Evolutionary conservation across 2,888 invertebrate species (phyloP), one percentile per base, ranked within the genome.

Genomic region (Neoscelio sp.): DNA sequence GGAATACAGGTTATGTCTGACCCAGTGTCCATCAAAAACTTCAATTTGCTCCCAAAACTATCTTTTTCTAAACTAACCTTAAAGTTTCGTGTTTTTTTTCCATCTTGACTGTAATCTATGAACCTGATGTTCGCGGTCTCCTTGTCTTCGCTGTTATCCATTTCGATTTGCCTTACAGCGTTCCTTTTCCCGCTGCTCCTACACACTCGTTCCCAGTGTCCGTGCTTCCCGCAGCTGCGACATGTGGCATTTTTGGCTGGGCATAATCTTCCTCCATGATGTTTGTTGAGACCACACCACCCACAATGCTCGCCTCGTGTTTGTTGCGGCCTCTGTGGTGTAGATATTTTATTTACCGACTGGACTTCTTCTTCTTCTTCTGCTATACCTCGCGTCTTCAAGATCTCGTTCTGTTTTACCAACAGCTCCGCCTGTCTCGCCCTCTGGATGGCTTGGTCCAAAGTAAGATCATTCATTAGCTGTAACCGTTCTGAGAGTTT

Each of bases 401-500:
- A n/a, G n/a, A 70, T 13, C 35, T 76, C 73, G 6, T 20, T 42
- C 42, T 80, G 70, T 33, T 80, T 80, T 0, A 33, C 50, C 7
- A 80, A 52, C 8, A 28, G 13, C 54, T 84, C 82, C 2, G 81
- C 81, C 38, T 77, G 74, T 7, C 78, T 58, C 12, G 75, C 80
- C 26, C 75, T 78, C 17, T 79, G 56, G 15, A 83, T 70, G 26
- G 80, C 82, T 15, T 82, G 65, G 3, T 81, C 78, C 56, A 84
- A 65, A 0, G 82, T 82, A 8, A 83, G 33, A 42, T 81, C 80
- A 7, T 68, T 28, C 5, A 40, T 48, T 4, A 82, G 42, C 44
- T 85, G 85, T 15, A 87, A 71, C 15, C 65, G 70, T 64, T 85
- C 83, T 8, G 78, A 80, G 0, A 81, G 78, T 71, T 62, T 78